Conservation (phyloP, 2,888 invertebrate species). For the Orchesellides sinensis region DNA sequence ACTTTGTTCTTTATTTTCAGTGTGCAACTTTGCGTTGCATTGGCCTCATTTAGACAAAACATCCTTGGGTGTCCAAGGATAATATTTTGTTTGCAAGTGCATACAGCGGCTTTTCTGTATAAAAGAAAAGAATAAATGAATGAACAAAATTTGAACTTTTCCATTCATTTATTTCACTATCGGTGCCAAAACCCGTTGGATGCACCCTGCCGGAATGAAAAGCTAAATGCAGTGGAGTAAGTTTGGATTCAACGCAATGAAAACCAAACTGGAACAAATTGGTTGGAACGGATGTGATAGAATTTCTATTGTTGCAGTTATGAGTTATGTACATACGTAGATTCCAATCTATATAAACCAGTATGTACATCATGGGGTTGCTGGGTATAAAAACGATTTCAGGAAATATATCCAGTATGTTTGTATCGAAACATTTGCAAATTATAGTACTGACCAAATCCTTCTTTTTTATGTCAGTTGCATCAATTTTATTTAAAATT, state of each 20-base stretch:
- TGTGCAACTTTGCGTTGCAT: neutral
- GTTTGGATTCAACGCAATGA: conserved; percentile 9
- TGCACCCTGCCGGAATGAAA: neutral
- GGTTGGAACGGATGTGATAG: conserved; percentile 2
- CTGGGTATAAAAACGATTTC: no score
- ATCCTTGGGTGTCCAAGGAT: neutral
- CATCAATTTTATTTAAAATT: no score
- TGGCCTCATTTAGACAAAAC: neutral
- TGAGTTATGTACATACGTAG: no score
- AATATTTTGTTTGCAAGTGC: conserved; percentile 20
- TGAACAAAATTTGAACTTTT: conserved; percentile 18
- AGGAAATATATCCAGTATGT: no score
- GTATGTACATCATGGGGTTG: no score
- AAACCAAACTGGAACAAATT: conserved; percentile 47
- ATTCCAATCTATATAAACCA: no score
- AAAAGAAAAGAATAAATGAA: conserved; percentile 10
- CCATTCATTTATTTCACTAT: neutral
- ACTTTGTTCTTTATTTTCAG: neutral
- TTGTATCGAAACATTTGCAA: no score
- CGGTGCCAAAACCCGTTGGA: conserved; percentile 6
- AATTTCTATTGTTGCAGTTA: no score
- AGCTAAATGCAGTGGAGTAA: conserved; percentile 1
- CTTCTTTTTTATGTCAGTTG: no score
- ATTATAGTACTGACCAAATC: no score
- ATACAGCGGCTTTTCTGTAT: neutral